Conservation (phyloP, 2,113 vertebrate species). For the Willisornis vidua region DNA sequence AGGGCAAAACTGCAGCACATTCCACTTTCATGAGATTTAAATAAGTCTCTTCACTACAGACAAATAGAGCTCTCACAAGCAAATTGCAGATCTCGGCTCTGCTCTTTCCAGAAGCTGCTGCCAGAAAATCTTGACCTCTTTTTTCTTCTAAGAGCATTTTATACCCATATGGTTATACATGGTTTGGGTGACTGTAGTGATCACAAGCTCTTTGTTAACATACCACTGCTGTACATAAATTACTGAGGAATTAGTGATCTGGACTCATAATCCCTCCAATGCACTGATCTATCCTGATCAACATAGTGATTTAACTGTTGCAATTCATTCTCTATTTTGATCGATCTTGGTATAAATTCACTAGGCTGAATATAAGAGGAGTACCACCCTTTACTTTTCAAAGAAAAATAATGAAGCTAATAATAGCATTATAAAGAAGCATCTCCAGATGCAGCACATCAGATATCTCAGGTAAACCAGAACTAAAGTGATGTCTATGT, state of each 20-base stretch:
- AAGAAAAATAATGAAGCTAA: not conserved
- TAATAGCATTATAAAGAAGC: not conserved
- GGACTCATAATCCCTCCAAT: not conserved
- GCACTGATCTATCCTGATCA: not conserved
- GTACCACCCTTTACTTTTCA: not conserved
- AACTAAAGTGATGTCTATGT: not conserved
- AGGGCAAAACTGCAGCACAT: conserved; percentile 12
- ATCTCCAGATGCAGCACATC: not conserved
- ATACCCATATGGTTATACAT: not conserved
- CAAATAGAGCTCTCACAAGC: not conserved
- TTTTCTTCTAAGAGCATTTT: not conserved
- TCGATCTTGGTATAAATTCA: not conserved
- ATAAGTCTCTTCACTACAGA: not conserved
- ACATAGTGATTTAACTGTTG: not conserved
- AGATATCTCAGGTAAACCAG: not conserved
- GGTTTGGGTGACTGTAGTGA: not conserved
- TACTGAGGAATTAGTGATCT: not conserved
- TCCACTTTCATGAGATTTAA: conserved; percentile 6
- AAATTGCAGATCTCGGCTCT: not conserved
- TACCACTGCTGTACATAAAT: not conserved
- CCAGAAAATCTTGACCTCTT: conserved; percentile 4
- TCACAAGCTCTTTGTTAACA: not conserved
- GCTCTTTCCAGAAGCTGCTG: not conserved
- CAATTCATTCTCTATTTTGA: not conserved
- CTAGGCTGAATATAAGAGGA: not conserved